Conservation (phyloP, 2,888 invertebrate species). For the Pollenia labialis region DNA sequence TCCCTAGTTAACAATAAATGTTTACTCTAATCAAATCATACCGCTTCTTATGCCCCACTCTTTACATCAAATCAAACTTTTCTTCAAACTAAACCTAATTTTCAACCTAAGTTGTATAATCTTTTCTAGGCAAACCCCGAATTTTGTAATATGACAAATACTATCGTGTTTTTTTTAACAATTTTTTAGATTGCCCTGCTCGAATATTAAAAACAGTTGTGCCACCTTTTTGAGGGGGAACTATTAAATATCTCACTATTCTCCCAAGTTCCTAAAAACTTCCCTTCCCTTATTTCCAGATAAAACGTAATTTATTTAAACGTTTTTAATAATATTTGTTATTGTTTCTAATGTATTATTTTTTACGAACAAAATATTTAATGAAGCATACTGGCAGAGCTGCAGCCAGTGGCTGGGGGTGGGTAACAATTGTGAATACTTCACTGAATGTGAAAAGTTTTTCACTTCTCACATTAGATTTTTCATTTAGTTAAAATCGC, state of each 20-base stretch:
- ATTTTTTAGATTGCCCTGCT: background rate
- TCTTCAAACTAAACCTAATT: too few relatives aligned
- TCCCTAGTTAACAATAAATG: too few relatives aligned
- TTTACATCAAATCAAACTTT: too few relatives aligned
- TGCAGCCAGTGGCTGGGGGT: background rate
- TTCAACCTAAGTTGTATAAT: too few relatives aligned
- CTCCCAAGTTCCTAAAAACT: background rate
- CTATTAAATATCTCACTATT: background rate
- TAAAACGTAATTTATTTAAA: constrained; percentile 61
- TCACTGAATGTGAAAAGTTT: constrained; percentile 56
- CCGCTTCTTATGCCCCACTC: too few relatives aligned
- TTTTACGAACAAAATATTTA: constrained; percentile 33
- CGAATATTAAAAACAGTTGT: constrained; percentile 44
- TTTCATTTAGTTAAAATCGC: constrained; percentile 63
- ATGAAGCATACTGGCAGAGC: constrained; percentile 18
- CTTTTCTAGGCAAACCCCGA: too few relatives aligned
- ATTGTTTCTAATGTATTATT: constrained; percentile 43
- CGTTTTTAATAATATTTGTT: constrained; percentile 63
- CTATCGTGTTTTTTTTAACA: background rate
- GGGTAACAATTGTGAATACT: constrained; percentile 36
- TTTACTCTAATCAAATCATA: too few relatives aligned
- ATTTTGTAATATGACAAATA: too few relatives aligned
- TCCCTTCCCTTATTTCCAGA: background rate
- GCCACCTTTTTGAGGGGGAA: constrained; percentile 38
- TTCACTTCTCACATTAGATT: constrained; percentile 52